Percentiles rank a stretch among this genome's conserved stretches.
phyloP scores from a whole-genome alignment of 2,888 invertebrate species.

The Apodemia duryi region DNA sequence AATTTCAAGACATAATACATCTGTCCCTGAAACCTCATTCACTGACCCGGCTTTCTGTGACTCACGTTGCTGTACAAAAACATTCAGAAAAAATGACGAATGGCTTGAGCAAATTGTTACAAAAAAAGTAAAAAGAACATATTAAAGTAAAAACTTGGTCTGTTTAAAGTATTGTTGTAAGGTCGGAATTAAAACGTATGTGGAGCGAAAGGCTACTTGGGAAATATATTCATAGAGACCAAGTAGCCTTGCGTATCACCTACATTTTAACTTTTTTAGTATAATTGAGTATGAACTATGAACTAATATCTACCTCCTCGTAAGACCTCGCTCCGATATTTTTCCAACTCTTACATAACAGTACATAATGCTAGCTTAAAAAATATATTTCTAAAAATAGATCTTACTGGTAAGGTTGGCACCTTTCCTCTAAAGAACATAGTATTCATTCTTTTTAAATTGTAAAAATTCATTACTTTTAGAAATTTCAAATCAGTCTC shows the following conservation, averaged over 20 bases:
- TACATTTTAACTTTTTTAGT: background rate
- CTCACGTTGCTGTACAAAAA: constrained; percentile 17
- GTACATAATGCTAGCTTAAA: no score
- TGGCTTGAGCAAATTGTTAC: constrained; percentile 23
- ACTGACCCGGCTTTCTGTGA: constrained; percentile 5
- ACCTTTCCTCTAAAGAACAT: no score
- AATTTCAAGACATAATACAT: background rate
- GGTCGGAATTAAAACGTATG: background rate
- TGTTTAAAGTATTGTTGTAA: background rate
- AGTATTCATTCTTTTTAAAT: no score
- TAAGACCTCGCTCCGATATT: no score
- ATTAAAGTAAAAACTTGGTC: constrained; percentile 6
- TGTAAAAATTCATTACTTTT: no score
- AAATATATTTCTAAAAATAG: no score
- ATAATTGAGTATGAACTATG: no score
- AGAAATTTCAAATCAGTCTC: no score
- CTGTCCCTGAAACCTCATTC: constrained; percentile 4
- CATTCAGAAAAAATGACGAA: constrained; percentile 32
- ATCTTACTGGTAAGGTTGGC: no score
- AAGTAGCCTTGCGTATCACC: background rate
- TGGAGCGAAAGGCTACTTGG: background rate
- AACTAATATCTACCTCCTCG: no score
- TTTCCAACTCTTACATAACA: no score
- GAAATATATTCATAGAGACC: background rate
- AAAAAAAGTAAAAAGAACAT: constrained; percentile 45